Percentiles rank a stretch among this genome's conserved stretches.
Evolutionary conservation across 2,888 invertebrate species (phyloP).

Genomic region (Apodemia zela): DNA sequence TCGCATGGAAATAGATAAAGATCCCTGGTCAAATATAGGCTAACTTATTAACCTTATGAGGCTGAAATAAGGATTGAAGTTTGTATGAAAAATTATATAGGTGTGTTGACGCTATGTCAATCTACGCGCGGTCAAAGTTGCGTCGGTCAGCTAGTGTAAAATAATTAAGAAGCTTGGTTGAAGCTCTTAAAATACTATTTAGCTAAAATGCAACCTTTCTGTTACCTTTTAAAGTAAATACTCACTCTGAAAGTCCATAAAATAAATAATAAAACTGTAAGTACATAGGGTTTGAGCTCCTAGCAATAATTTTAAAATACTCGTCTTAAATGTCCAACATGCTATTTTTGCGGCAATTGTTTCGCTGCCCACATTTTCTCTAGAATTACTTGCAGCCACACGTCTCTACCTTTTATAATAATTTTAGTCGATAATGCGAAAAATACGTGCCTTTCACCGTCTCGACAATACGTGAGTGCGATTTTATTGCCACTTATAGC

Average conservation of each 20-base stretch:
- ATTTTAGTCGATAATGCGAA: conserved; percentile 75
- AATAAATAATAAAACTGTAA: conserved; percentile 1
- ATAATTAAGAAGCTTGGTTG: too few relatives aligned
- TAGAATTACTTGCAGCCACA: conserved; percentile 55
- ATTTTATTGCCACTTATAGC: conserved; percentile 65
- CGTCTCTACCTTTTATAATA: conserved; percentile 73
- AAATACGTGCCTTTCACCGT: conserved; percentile 70
- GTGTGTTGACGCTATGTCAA: too few relatives aligned
- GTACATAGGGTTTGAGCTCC: conserved; percentile 22
- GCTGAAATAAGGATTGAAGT: too few relatives aligned
- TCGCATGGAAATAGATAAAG: too few relatives aligned
- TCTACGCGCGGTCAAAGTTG: too few relatives aligned
- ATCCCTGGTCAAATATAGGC: too few relatives aligned
- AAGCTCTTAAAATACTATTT: conserved; percentile 1
- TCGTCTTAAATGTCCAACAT: conserved; percentile 43
- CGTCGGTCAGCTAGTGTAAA: too few relatives aligned
- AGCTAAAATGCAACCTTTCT: conserved; percentile 7
- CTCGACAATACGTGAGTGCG: conserved; percentile 62
- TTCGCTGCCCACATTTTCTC: conserved; percentile 36
- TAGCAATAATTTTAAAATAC: conserved; percentile 28
- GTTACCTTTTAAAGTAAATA: conserved; percentile 2
- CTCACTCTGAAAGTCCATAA: background rate
- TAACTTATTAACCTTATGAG: too few relatives aligned
- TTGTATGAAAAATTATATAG: too few relatives aligned
- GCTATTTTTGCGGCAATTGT: conserved; percentile 37